These are phyloP conservation scores for Propithecus perrieri DNA, from an alignment of 2,797 vertebrate genomes.

Conservation along the genomic window DNA sequence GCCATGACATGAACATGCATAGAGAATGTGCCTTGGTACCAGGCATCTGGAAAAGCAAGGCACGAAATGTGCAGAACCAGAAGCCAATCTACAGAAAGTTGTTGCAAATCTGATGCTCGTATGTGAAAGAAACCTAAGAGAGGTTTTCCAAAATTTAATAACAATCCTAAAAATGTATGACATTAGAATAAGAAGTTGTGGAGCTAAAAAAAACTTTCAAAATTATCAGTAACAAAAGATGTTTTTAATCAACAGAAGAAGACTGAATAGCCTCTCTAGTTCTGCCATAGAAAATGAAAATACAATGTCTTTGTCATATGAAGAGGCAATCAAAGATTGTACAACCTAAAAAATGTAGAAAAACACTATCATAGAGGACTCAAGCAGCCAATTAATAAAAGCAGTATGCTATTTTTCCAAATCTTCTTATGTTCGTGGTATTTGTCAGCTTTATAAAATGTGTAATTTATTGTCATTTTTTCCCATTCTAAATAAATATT, in stretches of 20 bases:
- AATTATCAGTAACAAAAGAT: background rate
- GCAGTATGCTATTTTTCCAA: background rate
- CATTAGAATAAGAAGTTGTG: background rate
- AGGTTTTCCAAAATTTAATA: background rate
- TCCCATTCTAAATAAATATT: background rate
- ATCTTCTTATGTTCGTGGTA: background rate
- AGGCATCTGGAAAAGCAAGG: background rate
- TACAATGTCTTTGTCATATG: background rate
- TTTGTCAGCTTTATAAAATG: background rate
- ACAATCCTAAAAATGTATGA: background rate
- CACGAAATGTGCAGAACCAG: accelerated
- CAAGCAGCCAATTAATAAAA: background rate
- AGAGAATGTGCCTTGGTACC: background rate
- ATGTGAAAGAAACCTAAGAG: background rate
- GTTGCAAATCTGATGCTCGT: background rate
- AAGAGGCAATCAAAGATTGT: accelerated
- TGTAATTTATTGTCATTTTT: background rate
- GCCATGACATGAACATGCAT: accelerated
- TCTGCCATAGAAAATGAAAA: background rate
- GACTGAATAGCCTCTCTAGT: background rate
- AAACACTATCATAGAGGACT: too few relatives aligned
- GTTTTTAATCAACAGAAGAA: background rate
- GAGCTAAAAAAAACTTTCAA: background rate
- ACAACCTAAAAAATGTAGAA: background rate
- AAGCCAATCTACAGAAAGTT: accelerated